Evolutionary conservation across 1,140 invertebrate species (phyloP), one percentile per base, ranked within the genome.

Genomic region (Tetramorium simillimum): DNA sequence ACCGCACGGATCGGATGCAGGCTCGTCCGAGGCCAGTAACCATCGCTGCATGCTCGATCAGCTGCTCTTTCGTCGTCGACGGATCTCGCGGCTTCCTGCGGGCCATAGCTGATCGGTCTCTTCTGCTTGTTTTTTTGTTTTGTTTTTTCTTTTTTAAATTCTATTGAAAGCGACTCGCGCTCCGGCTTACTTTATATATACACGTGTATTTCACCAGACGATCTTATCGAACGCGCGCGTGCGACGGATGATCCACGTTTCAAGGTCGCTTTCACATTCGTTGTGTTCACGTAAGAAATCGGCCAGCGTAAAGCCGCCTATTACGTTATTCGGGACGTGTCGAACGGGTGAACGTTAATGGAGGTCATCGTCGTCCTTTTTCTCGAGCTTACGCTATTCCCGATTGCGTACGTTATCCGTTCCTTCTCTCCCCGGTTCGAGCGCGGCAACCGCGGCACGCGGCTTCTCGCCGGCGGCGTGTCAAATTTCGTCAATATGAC

Each of bases 11-110:
- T 91, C 81, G 70, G 92, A 93, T 88, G 92, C 87, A 81, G 91
- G 89, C 86, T 93, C 92, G 89, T 93, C 91, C 60, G 92, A 88
- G 67, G 91, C 88, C 62, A 90, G 62, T 43, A 91, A 88, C 92
- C 93, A 93, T 67, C 86, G 91, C 85, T 85, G 91, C 93, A 92
- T 93, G n/a, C 89, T 88, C 84, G 16, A 56, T 67, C 58, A 60
- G 43, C 37, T 53, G 18, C 63, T 40, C 40, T 82, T 28, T 82
- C 40, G 51, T 76, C 37, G 16, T 77, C 40, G 49, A 58, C n/a
- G n/a, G 21, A 40, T n/a, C 33, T 24, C 63, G 33, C 46, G n/a
- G 28, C 14, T 24, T 70, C 63, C 63, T 81, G 33, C 3, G 10
- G 16, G n/a, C 6, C n/a, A 51, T 18, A 28, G 10, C 7, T 33